Evolutionary conservation across 2,113 vertebrate genomes (phyloP).

Genomic region (Pygathrix nemaeus): DNA sequence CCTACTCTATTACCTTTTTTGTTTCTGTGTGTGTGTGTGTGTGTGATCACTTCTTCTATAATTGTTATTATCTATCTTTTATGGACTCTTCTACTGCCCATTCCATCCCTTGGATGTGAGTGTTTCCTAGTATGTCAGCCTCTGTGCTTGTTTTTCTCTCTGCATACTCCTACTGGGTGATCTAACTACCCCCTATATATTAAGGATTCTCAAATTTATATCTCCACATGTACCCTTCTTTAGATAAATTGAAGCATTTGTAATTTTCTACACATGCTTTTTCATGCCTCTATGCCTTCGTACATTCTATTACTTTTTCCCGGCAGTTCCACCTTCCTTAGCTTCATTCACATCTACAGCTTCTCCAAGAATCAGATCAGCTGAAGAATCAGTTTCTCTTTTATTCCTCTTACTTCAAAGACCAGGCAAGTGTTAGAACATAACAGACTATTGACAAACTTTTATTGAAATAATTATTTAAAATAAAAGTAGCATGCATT

Average conservation of each 20-base stretch:
- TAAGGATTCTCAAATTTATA: constrained; percentile 9
- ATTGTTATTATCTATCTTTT: not conserved
- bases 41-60: not conserved
- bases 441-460: not conserved
- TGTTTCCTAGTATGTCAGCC: constrained; percentile 1
- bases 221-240: not conserved
- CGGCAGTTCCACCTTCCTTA: not conserved
- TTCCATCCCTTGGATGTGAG: not conserved
- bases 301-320: constrained; percentile 11
- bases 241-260: not conserved
- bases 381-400: not conserved
- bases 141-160: not conserved
- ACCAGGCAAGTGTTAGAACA: not conserved
- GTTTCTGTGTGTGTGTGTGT: not conserved
- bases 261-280: not conserved
- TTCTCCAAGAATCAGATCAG: not conserved
- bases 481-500: not conserved
- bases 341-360: not conserved
- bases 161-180: not conserved
- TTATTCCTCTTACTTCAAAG: not conserved
- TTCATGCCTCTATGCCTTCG: not conserved
- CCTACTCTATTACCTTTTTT: not conserved
- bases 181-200: not conserved
- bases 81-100: not conserved
- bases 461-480: constrained; percentile 16